phyloP scores from a whole-genome alignment of 92 coral and sea anemone genomes.

The Actinernus sp. region DNA sequence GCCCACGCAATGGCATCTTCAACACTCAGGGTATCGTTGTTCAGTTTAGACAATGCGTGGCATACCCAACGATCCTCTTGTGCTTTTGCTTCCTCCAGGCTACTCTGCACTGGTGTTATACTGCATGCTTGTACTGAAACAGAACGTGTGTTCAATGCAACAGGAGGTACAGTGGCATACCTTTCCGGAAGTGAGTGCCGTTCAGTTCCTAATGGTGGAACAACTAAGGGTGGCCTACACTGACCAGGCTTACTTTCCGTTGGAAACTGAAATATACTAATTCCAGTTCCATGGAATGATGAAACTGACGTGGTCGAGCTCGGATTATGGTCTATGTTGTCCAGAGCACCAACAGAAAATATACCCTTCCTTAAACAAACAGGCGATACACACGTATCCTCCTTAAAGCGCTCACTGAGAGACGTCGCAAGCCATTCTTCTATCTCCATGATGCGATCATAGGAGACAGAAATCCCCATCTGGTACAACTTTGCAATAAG shows the following conservation, averaged over 20 bases:
- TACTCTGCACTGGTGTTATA: background rate
- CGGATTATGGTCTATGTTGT: conserved; percentile 68
- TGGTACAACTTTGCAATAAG: conserved; percentile 49
- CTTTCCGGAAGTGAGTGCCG: conserved; percentile 36
- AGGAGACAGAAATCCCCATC: conserved; percentile 56
- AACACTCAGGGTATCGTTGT: background rate
- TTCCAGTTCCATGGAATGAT: conserved; percentile 69
- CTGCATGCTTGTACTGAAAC: conserved; percentile 37
- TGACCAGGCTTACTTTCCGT: conserved; percentile 39
- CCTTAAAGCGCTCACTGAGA: conserved; percentile 22
- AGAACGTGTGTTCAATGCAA: conserved; percentile 23
- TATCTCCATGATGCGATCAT: conserved; percentile 50
- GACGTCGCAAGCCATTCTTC: conserved; percentile 48
- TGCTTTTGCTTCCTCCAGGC: conserved; percentile 10
- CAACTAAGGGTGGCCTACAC: conserved; percentile 3
- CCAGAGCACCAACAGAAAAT: conserved; percentile 54
- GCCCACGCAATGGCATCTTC: conserved; percentile 33
- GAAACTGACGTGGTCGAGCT: conserved; percentile 35
- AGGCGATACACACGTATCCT: conserved; percentile 47
- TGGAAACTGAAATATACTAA: conserved; percentile 47
- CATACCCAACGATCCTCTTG: conserved; percentile 30
- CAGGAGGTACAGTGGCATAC: conserved; percentile 34
- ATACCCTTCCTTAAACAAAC: conserved; percentile 41
- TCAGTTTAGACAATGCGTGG: conserved; percentile 12
- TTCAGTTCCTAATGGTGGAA: conserved; percentile 34